Evolutionary conservation across 2,888 invertebrate genomes (phyloP).

Genomic region (Colostygia pectinataria): DNA sequence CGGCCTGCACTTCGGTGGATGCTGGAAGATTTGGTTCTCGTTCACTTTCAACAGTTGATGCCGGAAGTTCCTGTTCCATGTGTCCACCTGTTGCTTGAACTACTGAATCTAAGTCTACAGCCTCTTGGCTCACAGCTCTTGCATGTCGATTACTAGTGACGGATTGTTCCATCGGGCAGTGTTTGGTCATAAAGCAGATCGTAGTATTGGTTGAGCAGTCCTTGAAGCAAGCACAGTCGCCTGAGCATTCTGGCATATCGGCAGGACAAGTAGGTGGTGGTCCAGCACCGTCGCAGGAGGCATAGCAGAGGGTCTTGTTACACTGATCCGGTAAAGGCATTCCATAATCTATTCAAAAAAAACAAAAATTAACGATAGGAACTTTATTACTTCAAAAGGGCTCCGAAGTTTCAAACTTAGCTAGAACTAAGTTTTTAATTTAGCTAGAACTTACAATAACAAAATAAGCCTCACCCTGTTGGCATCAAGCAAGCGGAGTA

Average conservation of each 20-base stretch:
- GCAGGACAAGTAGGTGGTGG: conserved; percentile 49
- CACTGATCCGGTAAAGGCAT: conserved; percentile 26
- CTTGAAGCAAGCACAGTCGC: conserved; percentile 48
- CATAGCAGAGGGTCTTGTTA: conserved; percentile 42
- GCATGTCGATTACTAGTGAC: conserved; percentile 22
- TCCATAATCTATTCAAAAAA: neutral
- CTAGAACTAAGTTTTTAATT: too few species aligned
- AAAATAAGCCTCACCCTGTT: too few species aligned
- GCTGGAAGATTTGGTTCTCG: neutral
- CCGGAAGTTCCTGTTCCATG: neutral
- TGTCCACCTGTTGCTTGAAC: neutral
- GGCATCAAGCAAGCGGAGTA: too few species aligned
- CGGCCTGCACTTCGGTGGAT: neutral
- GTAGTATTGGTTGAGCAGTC: conserved; percentile 36
- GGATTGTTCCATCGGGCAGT: conserved; percentile 38
- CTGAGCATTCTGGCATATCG: conserved; percentile 39
- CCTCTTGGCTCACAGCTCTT: neutral
- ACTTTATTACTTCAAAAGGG: too few species aligned
- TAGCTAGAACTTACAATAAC: too few species aligned
- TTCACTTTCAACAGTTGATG: neutral
- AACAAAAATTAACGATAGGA: too few species aligned
- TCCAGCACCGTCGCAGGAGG: conserved; percentile 43
- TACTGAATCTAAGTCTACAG: neutral
- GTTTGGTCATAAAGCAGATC: conserved; percentile 45
- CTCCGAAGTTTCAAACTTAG: too few species aligned